Evolutionary conservation across 2,797 vertebrate species (phyloP), one percentile per base, ranked within the genome.

Genomic region (Aldrovandia affinis): DNA sequence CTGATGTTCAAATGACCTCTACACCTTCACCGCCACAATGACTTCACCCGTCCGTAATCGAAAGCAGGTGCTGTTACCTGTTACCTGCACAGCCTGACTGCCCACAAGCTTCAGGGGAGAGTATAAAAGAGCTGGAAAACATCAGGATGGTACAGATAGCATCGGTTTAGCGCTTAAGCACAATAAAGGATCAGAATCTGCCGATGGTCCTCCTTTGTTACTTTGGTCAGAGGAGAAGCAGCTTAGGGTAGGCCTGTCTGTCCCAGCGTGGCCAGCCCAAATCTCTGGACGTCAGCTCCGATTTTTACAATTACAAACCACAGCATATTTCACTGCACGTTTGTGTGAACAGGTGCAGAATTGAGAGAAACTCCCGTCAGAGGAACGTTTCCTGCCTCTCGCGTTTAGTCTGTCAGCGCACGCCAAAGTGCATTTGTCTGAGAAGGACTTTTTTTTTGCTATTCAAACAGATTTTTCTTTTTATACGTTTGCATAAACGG

Each of bases 81-180:
- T 54, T n/a, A n/a, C n/a, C n/a, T n/a, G n/a, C n/a, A 81, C 44
- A 33, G n/a, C 81, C 85, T 54, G 81, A 88, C 91, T 68, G 85
- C 86, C 89, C 84, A 39, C 85, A 88, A 52, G 85, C 86, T 93
- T 92, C 90, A 89, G 89, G 90, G 92, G 92, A 12, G 54, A 81
- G 47, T 30, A 22, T 85, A 81, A 86, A 86, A 87, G n/a, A 86
- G 89, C 87, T 89, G 89, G 91, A 93, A 93, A 33, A 25, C 8
- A 63, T 70, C 33, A 54, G 59, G 30, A 44, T 12, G 18, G 44
- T 14, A 10, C 25, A 57, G 22, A 59, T 89, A 93, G 92, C 87
- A 91, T 92, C 92, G 90, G 89, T 90, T 90, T 89, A 93, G 93
- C 91, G 90, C 86, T 83, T 84, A 77, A 87, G 89, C 88, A 91